Base-by-base conservation (phyloP, 2,888 invertebrate genomes). In the Falcaria lacertinaria region DNA sequence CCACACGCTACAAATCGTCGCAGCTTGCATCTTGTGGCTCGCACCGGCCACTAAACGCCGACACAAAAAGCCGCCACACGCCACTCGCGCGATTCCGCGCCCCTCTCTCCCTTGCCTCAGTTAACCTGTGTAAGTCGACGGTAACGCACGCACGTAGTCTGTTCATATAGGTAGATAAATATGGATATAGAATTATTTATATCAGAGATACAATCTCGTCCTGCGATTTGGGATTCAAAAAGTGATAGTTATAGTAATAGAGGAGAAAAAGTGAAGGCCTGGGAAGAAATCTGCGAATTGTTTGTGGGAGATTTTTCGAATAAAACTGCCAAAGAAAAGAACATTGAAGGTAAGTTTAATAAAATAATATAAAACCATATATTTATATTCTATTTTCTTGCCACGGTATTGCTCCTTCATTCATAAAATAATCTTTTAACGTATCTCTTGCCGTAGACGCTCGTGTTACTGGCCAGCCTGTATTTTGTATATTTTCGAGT, bases 371-470 rank as follows among this genome's bases (percentile, higher is more conserved):
- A n/a, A n/a, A n/a, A n/a, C n/a, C n/a, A n/a, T n/a, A n/a, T n/a
- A n/a, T n/a, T 54, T 47, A 52, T 52, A 54, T 54, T 50, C 54
- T 52, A 45, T 51, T 57, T 51, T 52, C 48, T 57, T 57, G 51
- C 52, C 53, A 53, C 33, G 48, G 45, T 51, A 57, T 52, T 50
- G 51, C 47, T 50, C 54, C 52, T 46, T 57, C 52, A 51, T 55
- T 55, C 48, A 53, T 50, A 53, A 55, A 57, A 46, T 53, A 55
- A 51, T 57, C 50, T 55, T n/a, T n/a, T n/a, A n/a, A n/a, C n/a
- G n/a, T n/a, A n/a, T n/a, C n/a, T n/a, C n/a, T n/a, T n/a, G n/a
- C n/a, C n/a, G n/a, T n/a, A n/a, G n/a, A n/a, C n/a, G n/a, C n/a
- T n/a, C n/a, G n/a, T n/a, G n/a, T n/a, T n/a, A n/a, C n/a, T n/a